A percentile compares a stretch with the other conserved stretches of the same genome.
Conservation (phyloP, 2,797 vertebrate genomes). For the Sebastes flavidus region DNA sequence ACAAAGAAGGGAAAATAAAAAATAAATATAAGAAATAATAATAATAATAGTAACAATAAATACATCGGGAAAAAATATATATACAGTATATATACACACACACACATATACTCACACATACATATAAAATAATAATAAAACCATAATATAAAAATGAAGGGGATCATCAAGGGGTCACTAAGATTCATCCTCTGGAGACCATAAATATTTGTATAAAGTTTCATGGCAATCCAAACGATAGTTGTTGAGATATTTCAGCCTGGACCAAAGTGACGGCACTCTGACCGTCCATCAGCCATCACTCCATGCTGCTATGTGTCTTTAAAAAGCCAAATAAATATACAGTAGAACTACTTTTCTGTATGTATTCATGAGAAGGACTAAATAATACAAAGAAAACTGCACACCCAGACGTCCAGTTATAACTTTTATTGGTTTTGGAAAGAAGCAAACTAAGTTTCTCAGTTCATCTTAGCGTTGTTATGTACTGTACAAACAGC, state of each 20-base stretch:
- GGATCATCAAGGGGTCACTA: neutral
- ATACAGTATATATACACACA: too few species aligned
- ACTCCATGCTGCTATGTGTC: neutral
- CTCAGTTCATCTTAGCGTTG: constrained; percentile 77
- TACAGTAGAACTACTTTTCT: neutral
- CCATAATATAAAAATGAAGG: neutral
- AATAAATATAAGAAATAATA: too few species aligned
- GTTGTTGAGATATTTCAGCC: neutral
- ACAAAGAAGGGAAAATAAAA: too few species aligned
- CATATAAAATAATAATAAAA: too few species aligned
- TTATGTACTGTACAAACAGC: constrained; percentile 82
- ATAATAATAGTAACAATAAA: accelerated
- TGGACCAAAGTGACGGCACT: neutral
- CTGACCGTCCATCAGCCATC: neutral
- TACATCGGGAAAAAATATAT: too few species aligned
- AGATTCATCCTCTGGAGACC: neutral
- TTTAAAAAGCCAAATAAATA: neutral
- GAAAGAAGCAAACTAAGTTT: constrained; percentile 84
- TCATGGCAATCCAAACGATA: too few species aligned
- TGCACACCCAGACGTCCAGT: constrained; percentile 52
- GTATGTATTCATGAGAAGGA: neutral
- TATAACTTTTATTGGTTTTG: constrained; percentile 86
- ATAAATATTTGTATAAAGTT: neutral
- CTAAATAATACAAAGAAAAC: neutral
- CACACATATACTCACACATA: too few species aligned